Base-by-base conservation (phyloP, 2,113 vertebrate species). In the Serinus canaria region DNA sequence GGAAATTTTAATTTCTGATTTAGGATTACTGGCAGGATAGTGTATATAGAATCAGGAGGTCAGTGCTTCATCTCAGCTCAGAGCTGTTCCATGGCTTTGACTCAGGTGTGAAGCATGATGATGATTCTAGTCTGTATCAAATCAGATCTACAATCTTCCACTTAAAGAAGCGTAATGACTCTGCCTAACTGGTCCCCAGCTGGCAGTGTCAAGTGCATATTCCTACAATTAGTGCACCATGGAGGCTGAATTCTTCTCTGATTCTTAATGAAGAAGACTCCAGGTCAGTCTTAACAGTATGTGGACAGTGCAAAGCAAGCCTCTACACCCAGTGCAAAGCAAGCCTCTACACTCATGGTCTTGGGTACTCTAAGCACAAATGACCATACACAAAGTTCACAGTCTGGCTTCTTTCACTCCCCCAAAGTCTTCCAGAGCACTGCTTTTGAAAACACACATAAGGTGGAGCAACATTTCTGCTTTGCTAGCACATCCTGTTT, bases 401-500 rank as follows among this genome's bases (percentile, higher is more conserved):
- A 69, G 9, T 59, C 17, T 52, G n/a, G 28, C n/a, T 95, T 83
- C 28, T 86, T 78, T 60, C 11, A 41, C 64, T 76, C 0, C 0
- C 47, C 27, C 9, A 12, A 92, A 83, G 63, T 68, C 37, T 46
- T 75, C 37, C 56, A 70, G 25, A 87, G 39, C 52, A 33, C 44
- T 60, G 31, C 16, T 82, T 90, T 68, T 62, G 33, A 74, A 92
- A 81, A 69, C 63, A 77, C 67, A 55, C 18, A 16, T 47, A 81
- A 81, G 47, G 84, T 69, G 68, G 69, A 83, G 59, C 56, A 91
- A 58, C 52, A 35, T 85, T 96, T 96, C 52, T 96, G 89, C 89
- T 95, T 95, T 92, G 94, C 72, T 91, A 91, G 89, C 77, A 87
- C 10, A 59, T 94, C 37, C 33, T 69, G 31, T 87, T 94, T 90